Conservation (phyloP, 2,113 vertebrate species). For the Oncorhynchus nerka region DNA sequence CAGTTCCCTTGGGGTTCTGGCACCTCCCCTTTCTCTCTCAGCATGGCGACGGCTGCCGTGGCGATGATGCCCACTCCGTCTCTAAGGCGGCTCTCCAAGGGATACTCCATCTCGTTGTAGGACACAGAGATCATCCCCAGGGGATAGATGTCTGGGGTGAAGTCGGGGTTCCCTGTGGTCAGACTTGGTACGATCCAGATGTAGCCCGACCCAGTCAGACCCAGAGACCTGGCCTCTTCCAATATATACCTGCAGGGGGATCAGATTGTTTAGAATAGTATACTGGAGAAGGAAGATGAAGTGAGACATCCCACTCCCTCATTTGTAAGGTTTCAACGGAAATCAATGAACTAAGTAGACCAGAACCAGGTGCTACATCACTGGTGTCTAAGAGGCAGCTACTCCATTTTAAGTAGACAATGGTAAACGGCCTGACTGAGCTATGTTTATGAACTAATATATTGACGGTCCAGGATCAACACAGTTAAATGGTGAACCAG, state of each 20-base stretch:
- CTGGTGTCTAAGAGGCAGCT: no score
- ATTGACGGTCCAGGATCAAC: no score
- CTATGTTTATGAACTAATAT: no score
- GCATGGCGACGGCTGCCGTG: slow-evolving; percentile 87
- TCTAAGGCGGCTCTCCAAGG: slow-evolving; percentile 83
- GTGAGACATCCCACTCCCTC: no score
- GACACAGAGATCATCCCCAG: slow-evolving; percentile 94
- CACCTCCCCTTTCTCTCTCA: slow-evolving; percentile 88
- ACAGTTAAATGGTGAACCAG: no score
- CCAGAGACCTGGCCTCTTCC: slow-evolving; percentile 90
- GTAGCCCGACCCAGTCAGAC: slow-evolving; percentile 92
- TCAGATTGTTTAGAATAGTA: neutral
- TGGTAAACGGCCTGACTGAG: no score
- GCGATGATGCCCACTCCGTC: slow-evolving; percentile 92
- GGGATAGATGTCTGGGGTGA: slow-evolving; percentile 89
- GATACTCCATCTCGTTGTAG: slow-evolving; percentile 96
- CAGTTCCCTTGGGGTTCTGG: slow-evolving; percentile 91
- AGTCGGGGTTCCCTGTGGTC: slow-evolving; percentile 90
- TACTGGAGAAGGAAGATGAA: no score
- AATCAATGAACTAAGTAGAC: no score
- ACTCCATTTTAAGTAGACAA: no score
- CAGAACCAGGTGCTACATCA: no score
- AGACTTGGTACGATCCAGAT: slow-evolving; percentile 97
- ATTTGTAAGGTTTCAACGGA: no score
- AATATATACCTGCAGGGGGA: slow-evolving; percentile 77